Conservation (phyloP, 1,140 invertebrate genomes). For the Polypedilum pembai region DNA sequence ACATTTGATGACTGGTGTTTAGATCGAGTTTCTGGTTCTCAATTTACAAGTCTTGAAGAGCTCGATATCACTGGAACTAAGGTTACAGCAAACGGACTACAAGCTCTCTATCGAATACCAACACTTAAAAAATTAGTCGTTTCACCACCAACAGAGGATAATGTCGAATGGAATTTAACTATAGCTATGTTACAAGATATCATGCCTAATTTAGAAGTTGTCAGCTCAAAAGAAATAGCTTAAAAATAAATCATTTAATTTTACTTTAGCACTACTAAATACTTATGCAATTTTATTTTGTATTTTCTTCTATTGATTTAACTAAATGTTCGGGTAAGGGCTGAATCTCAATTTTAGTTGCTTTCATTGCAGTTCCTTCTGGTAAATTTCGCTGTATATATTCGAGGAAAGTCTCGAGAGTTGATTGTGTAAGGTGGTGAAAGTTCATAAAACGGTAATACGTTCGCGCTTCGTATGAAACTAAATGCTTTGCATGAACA, state of each 20-base stretch:
- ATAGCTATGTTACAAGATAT: conserved; percentile 52
- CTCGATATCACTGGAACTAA: conserved; percentile 64
- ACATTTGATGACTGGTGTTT: conserved; percentile 71
- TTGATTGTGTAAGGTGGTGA: conserved; percentile 82
- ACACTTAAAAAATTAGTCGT: conserved; percentile 51
- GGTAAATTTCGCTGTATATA: conserved; percentile 95
- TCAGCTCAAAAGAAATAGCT: conserved; percentile 20
- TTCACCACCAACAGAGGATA: conserved; percentile 44
- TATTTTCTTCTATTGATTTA: conserved; percentile 38
- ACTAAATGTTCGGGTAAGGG: conserved; percentile 49
- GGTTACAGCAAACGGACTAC: conserved; percentile 57
- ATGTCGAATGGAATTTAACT: conserved; percentile 48
- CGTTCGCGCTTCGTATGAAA: conserved; percentile 93
- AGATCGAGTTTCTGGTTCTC: conserved; percentile 54
- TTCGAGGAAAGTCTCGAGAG: conserved; percentile 90
- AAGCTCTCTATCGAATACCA: conserved; percentile 53
- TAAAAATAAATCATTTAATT: background rate
- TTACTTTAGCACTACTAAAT: background rate
- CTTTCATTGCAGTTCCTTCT: conserved; percentile 93
- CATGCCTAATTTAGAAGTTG: conserved; percentile 41
- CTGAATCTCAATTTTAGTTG: conserved; percentile 70
- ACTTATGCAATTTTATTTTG: background rate
- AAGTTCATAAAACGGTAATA: conserved; percentile 83
- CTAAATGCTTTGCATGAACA: conserved; percentile 88
- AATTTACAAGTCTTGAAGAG: conserved; percentile 54